Evolutionary conservation across 2,113 vertebrate species (phyloP).

Genomic region (Felis chaus): DNA sequence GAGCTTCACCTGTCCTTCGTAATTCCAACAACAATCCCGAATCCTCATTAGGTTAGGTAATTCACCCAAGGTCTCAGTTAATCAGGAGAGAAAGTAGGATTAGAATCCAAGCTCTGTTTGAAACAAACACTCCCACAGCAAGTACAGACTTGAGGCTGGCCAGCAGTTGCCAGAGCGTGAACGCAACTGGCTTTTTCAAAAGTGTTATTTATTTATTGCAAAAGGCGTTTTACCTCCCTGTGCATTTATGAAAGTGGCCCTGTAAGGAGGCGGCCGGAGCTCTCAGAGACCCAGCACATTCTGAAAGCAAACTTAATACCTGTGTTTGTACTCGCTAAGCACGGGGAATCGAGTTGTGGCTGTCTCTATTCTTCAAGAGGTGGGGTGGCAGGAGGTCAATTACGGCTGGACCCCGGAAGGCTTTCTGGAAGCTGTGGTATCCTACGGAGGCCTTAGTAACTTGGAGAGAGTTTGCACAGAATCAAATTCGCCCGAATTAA

Average conservation of each 20-base stretch:
- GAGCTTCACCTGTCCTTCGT: background rate
- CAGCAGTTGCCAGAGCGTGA: background rate
- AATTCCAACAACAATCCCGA: background rate
- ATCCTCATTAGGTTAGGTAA: background rate
- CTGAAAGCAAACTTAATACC: background rate
- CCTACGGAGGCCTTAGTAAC: background rate
- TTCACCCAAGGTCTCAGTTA: background rate
- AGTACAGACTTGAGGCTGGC: background rate
- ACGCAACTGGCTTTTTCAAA: background rate
- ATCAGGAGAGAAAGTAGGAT: background rate
- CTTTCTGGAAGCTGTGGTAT: background rate
- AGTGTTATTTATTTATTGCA: background rate
- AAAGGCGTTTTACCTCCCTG: background rate
- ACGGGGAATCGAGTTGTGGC: background rate
- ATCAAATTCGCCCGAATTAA: slow-evolving; percentile 69
- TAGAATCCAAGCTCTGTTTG: background rate
- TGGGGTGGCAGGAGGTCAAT: background rate
- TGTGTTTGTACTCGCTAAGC: background rate
- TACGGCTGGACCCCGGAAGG: background rate
- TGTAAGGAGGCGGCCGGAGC: background rate
- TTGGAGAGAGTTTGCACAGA: slow-evolving; percentile 8
- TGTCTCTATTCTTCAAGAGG: background rate
- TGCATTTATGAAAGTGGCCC: background rate
- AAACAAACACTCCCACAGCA: background rate
- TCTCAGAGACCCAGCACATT: background rate